Percentiles rank a stretch among this genome's conserved stretches.
These are phyloP conservation scores for Bombylius discolor DNA, from an alignment of 2,888 invertebrate species.

Conservation along the genomic window DNA sequence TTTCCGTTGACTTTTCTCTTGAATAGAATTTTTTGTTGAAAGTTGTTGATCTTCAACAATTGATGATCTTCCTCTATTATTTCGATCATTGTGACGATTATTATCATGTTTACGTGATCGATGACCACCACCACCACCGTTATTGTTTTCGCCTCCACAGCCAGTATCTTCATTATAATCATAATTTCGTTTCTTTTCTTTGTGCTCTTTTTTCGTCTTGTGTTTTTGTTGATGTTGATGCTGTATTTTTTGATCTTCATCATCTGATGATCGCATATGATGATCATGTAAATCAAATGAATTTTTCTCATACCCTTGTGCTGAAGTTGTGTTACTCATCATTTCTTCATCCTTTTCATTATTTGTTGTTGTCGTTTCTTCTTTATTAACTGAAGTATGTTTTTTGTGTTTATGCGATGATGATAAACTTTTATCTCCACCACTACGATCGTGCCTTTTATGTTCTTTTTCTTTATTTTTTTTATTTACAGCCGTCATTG, in stretches of 20 bases:
- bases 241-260: conserved; percentile 39
- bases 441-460: conserved; percentile 16
- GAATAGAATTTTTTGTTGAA: conserved; percentile 2
- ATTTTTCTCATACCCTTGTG: conserved; percentile 37
- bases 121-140: conserved; percentile 6
- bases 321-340: conserved; percentile 18
- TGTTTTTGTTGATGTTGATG: conserved; percentile 37
- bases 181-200: conserved; percentile 32
- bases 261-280: conserved; percentile 45
- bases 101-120: conserved; percentile 7
- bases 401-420: conserved; percentile 16
- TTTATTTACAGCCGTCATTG: too few species aligned
- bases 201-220: conserved; percentile 29
- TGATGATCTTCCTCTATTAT: conserved; percentile 15
- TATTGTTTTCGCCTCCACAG: conserved; percentile 15
- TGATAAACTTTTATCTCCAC: conserved; percentile 14
- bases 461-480: conserved; percentile 21
- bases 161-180: conserved; percentile 13
- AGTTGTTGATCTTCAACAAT: conserved; percentile 20
- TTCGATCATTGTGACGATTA: conserved; percentile 22
- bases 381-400: conserved; percentile 8
- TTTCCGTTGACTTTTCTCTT: conserved; percentile 7
- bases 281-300: conserved; percentile 46
- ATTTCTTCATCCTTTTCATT: conserved; percentile 9
- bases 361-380: conserved; percentile 1